These are phyloP conservation scores for Leuctra nigra DNA, from an alignment of 2,888 invertebrate genomes.

Conservation along the genomic window DNA sequence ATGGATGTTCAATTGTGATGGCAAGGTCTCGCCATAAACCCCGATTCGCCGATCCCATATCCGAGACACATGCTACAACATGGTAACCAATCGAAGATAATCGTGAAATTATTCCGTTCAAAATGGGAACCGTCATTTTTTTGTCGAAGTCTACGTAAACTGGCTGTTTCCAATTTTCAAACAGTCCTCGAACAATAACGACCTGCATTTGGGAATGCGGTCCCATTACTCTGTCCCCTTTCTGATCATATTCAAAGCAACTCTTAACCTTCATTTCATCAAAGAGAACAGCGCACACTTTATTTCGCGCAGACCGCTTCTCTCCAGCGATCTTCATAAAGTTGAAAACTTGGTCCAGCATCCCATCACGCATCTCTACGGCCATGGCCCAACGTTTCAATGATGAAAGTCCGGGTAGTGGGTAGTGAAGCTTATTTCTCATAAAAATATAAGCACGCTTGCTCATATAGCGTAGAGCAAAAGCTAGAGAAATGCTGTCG, in stretches of 20 bases:
- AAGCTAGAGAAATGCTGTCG: constrained; percentile 1
- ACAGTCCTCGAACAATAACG: constrained; percentile 25
- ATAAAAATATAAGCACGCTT: background rate
- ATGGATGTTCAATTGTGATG: background rate
- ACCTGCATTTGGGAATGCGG: constrained; percentile 27
- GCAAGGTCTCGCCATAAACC: constrained; percentile 23
- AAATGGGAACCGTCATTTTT: constrained; percentile 15
- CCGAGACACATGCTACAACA: constrained; percentile 21
- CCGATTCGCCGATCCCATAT: constrained; percentile 25
- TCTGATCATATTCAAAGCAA: constrained; percentile 13
- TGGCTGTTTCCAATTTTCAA: constrained; percentile 27
- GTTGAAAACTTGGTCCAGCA: constrained; percentile 12
- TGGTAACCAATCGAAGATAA: constrained; percentile 10
- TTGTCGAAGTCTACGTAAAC: constrained; percentile 27
- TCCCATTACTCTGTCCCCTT: constrained; percentile 25
- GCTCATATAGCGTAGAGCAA: constrained; percentile 6
- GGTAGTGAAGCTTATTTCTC: constrained; percentile 4
- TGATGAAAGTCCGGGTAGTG: background rate
- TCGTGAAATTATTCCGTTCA: constrained; percentile 19
- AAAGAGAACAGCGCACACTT: constrained; percentile 1
- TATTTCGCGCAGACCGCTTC: background rate
- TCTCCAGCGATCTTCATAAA: background rate
- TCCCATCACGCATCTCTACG: background rate
- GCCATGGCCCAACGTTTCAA: background rate
- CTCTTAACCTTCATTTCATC: constrained; percentile 17